phyloP scores from a whole-genome alignment of 2,888 invertebrate species.

The Folsomia manolachei region DNA sequence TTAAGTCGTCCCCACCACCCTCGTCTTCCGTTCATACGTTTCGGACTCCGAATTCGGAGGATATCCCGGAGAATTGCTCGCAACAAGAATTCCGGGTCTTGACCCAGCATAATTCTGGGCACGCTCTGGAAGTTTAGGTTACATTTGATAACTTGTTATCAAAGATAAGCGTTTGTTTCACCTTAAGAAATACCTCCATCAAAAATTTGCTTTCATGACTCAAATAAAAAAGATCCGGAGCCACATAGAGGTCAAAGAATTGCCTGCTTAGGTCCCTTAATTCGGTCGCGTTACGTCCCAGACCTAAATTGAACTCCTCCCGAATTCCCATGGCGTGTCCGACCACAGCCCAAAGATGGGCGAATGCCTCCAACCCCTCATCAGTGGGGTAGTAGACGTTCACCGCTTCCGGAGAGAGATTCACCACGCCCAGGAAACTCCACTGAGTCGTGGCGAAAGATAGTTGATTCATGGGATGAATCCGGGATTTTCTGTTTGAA shows the following conservation, averaged over 20 bases:
- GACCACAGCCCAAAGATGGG: background rate
- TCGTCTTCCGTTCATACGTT: background rate
- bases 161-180: background rate
- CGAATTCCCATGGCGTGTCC: background rate
- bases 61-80: background rate
- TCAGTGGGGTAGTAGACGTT: background rate
- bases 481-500: background rate
- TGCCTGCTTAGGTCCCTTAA: background rate
- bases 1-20: background rate
- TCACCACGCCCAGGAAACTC: background rate
- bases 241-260: background rate
- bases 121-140: background rate
- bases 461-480: constrained; percentile 1
- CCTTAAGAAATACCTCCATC: background rate
- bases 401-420: background rate
- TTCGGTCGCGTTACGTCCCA: background rate
- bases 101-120: background rate
- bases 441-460: background rate
- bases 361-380: background rate
- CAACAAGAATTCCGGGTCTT: background rate
- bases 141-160: background rate
- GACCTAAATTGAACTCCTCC: background rate
- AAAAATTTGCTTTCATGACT: background rate
- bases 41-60: background rate
- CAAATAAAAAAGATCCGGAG: background rate